Evolutionary conservation across 2,797 vertebrate genomes (phyloP), one percentile per base, ranked within the genome.

Genomic region (Crocidura indochinensis): DNA sequence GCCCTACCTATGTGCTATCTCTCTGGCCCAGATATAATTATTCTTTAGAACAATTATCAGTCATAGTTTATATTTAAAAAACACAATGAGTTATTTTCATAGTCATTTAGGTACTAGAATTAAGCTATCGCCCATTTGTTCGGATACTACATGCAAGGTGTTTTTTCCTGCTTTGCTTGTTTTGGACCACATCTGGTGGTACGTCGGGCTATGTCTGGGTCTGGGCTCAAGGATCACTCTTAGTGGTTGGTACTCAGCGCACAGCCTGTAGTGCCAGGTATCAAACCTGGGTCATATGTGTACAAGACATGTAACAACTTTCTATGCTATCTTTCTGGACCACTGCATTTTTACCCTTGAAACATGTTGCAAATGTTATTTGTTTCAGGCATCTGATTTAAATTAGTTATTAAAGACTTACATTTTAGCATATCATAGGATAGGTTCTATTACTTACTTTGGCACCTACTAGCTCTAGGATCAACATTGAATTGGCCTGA

Each of bases 31-130:
- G 38, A 38, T 38, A 38, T 38, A 38, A 38, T 38, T 38, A 38
- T 38, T 38, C 38, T 38, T 38, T 38, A 38, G 38, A 38, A 5
- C 38, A 38, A 38, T 38, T 38, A 38, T 38, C 38, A 38, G 38
- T 38, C 38, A 38, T 38, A 38, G 38, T 38, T 38, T 38, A 38
- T 38, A 38, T 5, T 38, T 38, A 38, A 38, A 38, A 90, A 77
- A 83, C 51, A 88, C 65, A 51, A 84, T 75, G 77, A 88, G 11
- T 82, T 85, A 27, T 26, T 31, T 14, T 9, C 10, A 71, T 74
- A 90, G 31, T 71, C 29, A 31, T 46, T 85, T 68, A 85, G 26
- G 71, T 19, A 75, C 92, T 80, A 83, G 75, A 81, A 79, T 90
- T 46, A 76, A 88, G 11, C 31, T 15, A 56, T 77, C 24, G 69